phyloP scores from a whole-genome alignment of 2,113 vertebrate species.

The Phoxinus phoxinus region DNA sequence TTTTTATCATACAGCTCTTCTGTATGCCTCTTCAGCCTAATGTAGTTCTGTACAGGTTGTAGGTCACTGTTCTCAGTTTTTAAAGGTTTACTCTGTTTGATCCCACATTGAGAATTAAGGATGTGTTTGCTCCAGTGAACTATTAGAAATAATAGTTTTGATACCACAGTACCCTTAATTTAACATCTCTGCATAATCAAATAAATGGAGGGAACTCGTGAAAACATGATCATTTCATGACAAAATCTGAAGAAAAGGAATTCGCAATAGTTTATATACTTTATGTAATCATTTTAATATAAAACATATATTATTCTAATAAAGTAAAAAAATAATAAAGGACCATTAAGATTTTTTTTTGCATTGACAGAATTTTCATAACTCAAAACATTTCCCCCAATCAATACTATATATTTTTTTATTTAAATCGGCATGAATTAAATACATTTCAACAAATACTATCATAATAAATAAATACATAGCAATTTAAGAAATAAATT shows the following conservation, averaged over 20 bases:
- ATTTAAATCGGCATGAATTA: too few species aligned
- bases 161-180: neutral
- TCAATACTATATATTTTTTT: too few species aligned
- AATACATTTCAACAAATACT: too few species aligned
- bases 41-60: neutral
- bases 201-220: neutral
- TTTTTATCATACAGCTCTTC: neutral
- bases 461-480: neutral
- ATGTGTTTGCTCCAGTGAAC: neutral
- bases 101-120: neutral
- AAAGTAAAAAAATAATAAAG: too few species aligned
- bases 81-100: neutral
- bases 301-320: neutral
- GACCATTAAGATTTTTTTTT: neutral
- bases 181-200: neutral
- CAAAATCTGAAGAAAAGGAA: neutral
- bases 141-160: neutral
- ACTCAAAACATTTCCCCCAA: neutral
- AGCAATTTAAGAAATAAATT: neutral
- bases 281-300: neutral
- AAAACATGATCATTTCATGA: neutral
- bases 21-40: neutral
- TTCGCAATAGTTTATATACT: neutral
- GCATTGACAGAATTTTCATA: neutral
- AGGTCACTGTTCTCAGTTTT: neutral